Conservation (phyloP, 2,797 vertebrate genomes). For the Alcedo atthis region DNA sequence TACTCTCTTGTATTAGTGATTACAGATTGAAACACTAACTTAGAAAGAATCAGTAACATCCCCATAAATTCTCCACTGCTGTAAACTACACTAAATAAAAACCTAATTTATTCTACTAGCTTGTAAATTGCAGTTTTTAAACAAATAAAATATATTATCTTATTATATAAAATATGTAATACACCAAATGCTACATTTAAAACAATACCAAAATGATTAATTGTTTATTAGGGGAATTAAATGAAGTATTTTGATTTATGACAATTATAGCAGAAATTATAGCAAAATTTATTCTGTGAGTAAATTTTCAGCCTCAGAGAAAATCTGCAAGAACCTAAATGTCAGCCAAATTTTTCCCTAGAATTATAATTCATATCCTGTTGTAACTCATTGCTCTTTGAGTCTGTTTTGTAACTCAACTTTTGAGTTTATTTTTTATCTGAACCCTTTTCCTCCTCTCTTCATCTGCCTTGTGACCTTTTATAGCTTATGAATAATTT, state of each 20-base stretch:
- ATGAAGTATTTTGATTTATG: neutral
- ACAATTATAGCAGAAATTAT: neutral
- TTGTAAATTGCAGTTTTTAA: neutral
- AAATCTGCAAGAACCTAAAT: slow-evolving; percentile 22
- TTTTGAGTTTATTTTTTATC: slow-evolving; percentile 26
- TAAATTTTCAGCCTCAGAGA: neutral
- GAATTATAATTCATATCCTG: neutral
- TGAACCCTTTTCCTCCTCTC: slow-evolving; percentile 37
- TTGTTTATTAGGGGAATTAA: neutral
- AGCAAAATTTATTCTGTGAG: neutral
- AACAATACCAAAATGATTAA: neutral
- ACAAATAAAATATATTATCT: neutral
- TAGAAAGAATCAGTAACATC: neutral
- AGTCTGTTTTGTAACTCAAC: slow-evolving; percentile 15
- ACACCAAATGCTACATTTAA: neutral
- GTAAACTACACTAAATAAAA: neutral
- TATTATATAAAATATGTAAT: too few relatives aligned
- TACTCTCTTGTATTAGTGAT: neutral
- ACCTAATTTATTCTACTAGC: neutral
- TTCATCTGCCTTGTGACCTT: slow-evolving; percentile 47
- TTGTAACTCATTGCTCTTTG: neutral
- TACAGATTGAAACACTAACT: neutral
- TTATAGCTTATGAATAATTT: slow-evolving; percentile 68
- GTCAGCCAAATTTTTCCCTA: neutral
- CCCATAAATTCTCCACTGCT: neutral